Conservation (phyloP, 2,888 invertebrate species). For the Trisateles emortualis region DNA sequence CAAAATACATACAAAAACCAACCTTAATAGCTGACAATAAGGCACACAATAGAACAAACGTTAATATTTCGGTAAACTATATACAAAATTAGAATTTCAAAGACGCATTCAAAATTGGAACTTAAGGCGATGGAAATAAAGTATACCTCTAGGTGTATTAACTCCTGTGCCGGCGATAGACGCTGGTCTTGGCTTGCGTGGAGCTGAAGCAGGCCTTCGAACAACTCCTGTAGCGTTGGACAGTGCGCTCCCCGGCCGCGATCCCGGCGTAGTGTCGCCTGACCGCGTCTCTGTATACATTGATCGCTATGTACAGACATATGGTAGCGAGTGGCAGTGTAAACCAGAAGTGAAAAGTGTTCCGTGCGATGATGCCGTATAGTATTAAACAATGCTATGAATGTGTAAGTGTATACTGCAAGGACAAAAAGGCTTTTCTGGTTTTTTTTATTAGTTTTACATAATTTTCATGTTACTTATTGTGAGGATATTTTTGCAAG, state of each 20-base stretch:
- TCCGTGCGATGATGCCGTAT: constrained; percentile 8
- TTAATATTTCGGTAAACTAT: neutral
- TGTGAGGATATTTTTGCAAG: no score
- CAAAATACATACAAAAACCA: neutral
- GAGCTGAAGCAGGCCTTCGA: constrained; percentile 86
- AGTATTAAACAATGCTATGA: neutral
- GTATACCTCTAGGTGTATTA: constrained; percentile 84
- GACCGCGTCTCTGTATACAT: constrained; percentile 89
- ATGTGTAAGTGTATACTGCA: constrained; percentile 6
- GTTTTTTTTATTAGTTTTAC: neutral
- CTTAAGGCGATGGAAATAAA: constrained; percentile 5
- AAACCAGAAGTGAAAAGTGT: constrained; percentile 27
- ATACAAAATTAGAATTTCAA: neutral
- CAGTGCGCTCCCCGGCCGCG: constrained; percentile 95
- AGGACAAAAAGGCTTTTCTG: constrained; percentile 1
- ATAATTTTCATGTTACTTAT: no score
- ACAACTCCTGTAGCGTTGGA: constrained; percentile 85
- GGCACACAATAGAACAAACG: neutral
- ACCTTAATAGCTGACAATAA: neutral
- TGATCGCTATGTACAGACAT: constrained; percentile 46
- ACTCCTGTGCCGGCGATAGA: constrained; percentile 93
- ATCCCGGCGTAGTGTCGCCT: constrained; percentile 92
- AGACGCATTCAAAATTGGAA: constrained; percentile 1
- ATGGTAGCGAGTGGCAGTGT: constrained; percentile 19
- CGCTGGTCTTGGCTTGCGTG: constrained; percentile 89